Percentiles rank a stretch among this genome's conserved stretches.
These are phyloP conservation scores for Habrosyne pyritoides DNA, from an alignment of 2,888 invertebrate species.

Conservation along the genomic window DNA sequence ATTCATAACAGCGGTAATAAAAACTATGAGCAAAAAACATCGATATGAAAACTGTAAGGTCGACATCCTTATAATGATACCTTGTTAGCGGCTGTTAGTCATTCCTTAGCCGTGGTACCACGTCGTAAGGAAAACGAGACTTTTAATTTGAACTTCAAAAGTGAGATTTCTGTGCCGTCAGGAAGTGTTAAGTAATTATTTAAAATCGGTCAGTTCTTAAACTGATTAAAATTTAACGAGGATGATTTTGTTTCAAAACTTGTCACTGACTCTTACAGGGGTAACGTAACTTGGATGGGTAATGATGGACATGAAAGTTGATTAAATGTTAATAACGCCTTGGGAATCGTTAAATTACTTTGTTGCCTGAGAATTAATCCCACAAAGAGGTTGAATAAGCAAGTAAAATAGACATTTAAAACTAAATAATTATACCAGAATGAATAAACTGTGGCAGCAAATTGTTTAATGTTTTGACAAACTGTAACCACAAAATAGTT, in stretches of 20 bases:
- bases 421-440: background rate
- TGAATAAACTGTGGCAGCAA: background rate
- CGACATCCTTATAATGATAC: constrained; percentile 75
- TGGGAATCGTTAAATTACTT: constrained; percentile 9
- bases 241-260: constrained; percentile 52
- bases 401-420: background rate
- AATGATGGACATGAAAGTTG: constrained; percentile 30
- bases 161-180: constrained; percentile 72
- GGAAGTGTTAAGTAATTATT: constrained; percentile 77
- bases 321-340: constrained; percentile 13
- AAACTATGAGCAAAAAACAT: constrained; percentile 60
- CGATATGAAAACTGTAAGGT: constrained; percentile 56
- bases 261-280: constrained; percentile 43
- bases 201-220: constrained; percentile 55
- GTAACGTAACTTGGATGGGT: constrained; percentile 29
- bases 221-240: constrained; percentile 47
- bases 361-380: constrained; percentile 9
- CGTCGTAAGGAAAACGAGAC: constrained; percentile 63
- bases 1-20: constrained; percentile 34
- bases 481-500: too few species aligned
- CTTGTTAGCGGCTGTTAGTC: constrained; percentile 79
- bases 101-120: constrained; percentile 56
- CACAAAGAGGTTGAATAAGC: constrained; percentile 4
- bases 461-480: background rate
- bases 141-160: constrained; percentile 74